Evolutionary conservation across 2,888 invertebrate species (phyloP).

Genomic region (Nebria salina): DNA sequence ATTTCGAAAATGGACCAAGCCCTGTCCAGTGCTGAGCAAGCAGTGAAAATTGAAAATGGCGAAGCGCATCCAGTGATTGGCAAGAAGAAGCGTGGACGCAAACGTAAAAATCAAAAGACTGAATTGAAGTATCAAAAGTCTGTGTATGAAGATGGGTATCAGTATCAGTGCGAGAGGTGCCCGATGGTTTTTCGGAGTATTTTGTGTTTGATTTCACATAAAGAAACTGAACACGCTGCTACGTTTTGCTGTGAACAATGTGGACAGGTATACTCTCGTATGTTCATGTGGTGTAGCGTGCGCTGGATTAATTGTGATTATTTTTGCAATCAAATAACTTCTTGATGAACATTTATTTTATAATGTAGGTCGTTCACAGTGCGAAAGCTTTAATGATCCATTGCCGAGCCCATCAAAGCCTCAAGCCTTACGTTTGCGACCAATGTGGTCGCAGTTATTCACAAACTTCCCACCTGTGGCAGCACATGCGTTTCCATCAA

Average conservation of each 20-base stretch:
- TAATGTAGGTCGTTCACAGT: constrained; percentile 58
- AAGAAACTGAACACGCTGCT: constrained; percentile 60
- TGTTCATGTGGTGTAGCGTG: not conserved
- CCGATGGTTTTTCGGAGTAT: constrained; percentile 57
- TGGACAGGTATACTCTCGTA: constrained; percentile 56
- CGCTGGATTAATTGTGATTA: not conserved
- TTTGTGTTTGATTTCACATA: constrained; percentile 57
- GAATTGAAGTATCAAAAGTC: constrained; percentile 41
- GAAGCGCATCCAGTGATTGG: constrained; percentile 49
- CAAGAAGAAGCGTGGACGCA: constrained; percentile 58
- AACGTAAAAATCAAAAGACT: constrained; percentile 56
- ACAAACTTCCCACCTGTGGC: constrained; percentile 73
- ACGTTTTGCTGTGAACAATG: constrained; percentile 62
- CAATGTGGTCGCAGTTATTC: constrained; percentile 71
- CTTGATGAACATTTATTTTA: constrained; percentile 23
- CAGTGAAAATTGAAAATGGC: constrained; percentile 39
- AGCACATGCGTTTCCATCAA: constrained; percentile 73
- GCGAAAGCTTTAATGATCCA: constrained; percentile 61
- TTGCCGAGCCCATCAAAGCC: constrained; percentile 60
- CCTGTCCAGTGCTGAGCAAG: constrained; percentile 38
- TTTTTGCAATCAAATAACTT: constrained; percentile 4
- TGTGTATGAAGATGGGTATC: constrained; percentile 56
- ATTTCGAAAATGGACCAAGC: constrained; percentile 55
- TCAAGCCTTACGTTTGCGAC: constrained; percentile 68
- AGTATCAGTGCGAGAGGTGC: constrained; percentile 62